Conservation (phyloP, 2,113 vertebrate species). For the Rattus rattus region DNA sequence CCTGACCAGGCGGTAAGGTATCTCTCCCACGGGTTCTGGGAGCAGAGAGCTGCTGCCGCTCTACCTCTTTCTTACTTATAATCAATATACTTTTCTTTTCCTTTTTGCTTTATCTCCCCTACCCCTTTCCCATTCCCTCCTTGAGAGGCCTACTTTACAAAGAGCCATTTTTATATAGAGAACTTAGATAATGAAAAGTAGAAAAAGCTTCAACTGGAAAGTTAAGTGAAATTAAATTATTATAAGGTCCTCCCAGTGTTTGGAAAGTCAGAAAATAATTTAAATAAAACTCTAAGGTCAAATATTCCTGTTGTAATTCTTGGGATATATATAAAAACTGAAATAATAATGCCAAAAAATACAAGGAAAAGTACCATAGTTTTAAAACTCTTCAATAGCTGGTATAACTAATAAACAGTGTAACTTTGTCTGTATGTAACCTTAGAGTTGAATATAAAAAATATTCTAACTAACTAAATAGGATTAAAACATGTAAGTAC, state of each 20-base stretch:
- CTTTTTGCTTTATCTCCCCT: too few species aligned
- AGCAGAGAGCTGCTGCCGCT: too few species aligned
- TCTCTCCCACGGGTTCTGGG: too few species aligned
- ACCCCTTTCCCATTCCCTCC: too few species aligned
- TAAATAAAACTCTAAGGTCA: not conserved
- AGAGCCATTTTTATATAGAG: not conserved
- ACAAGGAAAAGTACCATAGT: not conserved
- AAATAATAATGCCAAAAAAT: not conserved
- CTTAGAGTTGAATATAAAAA: not conserved
- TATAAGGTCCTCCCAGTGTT: not conserved
- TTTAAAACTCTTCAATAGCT: not conserved
- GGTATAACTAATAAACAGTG: not conserved
- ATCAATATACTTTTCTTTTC: too few species aligned
- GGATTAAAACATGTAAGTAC: conserved; percentile 17
- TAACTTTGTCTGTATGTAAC: not conserved
- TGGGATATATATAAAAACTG: not conserved
- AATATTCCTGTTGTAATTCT: not conserved
- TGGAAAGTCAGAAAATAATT: not conserved
- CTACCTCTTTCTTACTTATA: too few species aligned
- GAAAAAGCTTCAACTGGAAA: not conserved
- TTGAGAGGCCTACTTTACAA: not conserved
- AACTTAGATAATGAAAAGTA: not conserved
- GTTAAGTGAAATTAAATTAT: not conserved
- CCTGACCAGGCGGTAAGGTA: too few species aligned
- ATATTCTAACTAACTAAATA: conserved; percentile 19